These are phyloP conservation scores for Erinaceus europaeus DNA, from an alignment of 2,113 vertebrate species.

Conservation along the genomic window DNA sequence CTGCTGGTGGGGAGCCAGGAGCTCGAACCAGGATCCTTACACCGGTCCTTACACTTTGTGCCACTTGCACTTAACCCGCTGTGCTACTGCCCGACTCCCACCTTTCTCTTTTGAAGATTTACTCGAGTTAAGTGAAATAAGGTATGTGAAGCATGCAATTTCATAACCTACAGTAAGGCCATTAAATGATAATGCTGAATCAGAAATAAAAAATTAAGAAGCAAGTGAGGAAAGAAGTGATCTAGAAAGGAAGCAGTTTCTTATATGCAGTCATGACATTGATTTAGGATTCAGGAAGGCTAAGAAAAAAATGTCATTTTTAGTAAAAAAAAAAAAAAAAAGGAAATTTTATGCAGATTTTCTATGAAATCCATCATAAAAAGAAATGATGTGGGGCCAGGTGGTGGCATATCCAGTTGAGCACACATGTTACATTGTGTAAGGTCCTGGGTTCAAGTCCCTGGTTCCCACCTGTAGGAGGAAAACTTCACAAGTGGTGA, in stretches of 20 bases:
- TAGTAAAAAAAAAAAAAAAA: not conserved
- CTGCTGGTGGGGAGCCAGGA: no score
- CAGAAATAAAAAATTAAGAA: conserved; percentile 1
- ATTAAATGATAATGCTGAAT: not conserved
- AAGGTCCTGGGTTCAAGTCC: no score
- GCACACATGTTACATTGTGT: no score
- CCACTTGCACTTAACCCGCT: no score
- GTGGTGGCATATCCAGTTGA: no score
- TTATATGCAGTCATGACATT: not conserved
- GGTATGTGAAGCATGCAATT: not conserved
- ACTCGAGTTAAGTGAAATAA: not conserved
- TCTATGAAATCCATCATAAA: not conserved
- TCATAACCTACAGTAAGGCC: not conserved
- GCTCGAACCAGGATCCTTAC: no score
- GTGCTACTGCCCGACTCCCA: no score
- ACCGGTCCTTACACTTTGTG: no score
- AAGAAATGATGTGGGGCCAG: no score
- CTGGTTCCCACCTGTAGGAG: no score
- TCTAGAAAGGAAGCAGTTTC: not conserved
- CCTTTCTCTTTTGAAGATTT: not conserved
- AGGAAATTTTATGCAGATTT: not conserved
- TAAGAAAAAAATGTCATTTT: not conserved
- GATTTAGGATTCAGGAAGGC: not conserved
- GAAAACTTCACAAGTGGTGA: no score
- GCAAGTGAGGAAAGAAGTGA: not conserved